Evolutionary conservation across 2,888 invertebrate genomes (phyloP), one percentile per base, ranked within the genome.

Genomic region (Aphrophora alni): DNA sequence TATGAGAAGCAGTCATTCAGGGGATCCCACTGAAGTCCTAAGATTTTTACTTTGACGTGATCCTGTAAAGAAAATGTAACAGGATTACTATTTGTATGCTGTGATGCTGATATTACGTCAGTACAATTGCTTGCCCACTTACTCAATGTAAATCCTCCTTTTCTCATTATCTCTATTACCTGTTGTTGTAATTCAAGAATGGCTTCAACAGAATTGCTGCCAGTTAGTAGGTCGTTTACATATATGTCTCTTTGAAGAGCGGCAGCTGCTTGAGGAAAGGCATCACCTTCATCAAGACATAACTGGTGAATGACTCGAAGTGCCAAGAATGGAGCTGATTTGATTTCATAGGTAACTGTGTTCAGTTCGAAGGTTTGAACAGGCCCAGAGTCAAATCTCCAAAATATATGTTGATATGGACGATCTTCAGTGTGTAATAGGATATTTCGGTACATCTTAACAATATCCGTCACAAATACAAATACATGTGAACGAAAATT

Each of bases 1-100:
- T 71, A 78, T 38, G 33, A 38, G 44, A 78, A 78, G 72, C 44
- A 38, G 28, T 78, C 70, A 24, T 28, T 38, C 21, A 12, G 17
- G 27, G 78, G 71, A 24, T 70, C 70, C 71, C 78, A 78, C 17
- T 72, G 70, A 38, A 78, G 24, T 14, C 72, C 72, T n/a, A 78
- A 21, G n/a, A 77, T 77, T n/a, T 33, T 33, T n/a, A 33, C 33
- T 8, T 33, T 33, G 8, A 33, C 33, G 8, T 33, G 5, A 33
- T 33, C 33, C 8, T 33, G 33, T 33, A 8, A 33, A 33, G 33
- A 33, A 33, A 33, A 33, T 33, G 33, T 33, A 33, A 33, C 33
- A 3, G 8, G 33, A 33, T 33, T 33, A 3, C 8, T 33, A 33
- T 33, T 33, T 33, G 33, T n/a, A 68, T n/a, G 3, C 68, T 68